Evolutionary conservation across 2,888 invertebrate genomes (phyloP).

Genomic region (Limulus polyphemus): DNA sequence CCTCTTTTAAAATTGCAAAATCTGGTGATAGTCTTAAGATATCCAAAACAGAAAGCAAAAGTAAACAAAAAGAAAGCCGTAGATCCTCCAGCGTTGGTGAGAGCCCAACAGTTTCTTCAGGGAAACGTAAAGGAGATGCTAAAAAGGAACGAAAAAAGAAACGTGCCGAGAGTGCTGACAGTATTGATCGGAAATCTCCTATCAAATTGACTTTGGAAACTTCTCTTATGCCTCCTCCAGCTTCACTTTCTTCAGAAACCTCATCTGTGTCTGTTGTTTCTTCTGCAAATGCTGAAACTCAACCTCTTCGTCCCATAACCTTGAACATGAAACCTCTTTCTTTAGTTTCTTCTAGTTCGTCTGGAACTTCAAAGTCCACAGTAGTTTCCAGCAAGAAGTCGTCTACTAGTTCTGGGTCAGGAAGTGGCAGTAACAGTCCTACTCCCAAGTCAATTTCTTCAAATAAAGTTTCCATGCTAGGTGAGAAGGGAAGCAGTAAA

Average conservation of each 20-base stretch:
- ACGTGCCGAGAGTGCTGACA: slow-evolving; percentile 26
- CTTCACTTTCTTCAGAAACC: slow-evolving; percentile 14
- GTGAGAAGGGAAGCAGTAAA: no score
- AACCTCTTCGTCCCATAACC: slow-evolving; percentile 18
- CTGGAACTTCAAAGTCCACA: slow-evolving; percentile 17
- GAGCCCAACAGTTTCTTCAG: slow-evolving; percentile 13
- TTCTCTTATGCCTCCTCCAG: slow-evolving; percentile 25
- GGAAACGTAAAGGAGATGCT: slow-evolving; percentile 25
- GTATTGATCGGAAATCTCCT: slow-evolving; percentile 17
- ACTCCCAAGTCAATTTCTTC: background rate
- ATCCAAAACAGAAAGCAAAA: slow-evolving; percentile 24
- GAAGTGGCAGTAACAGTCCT: slow-evolving; percentile 14
- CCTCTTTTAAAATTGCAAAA: slow-evolving; percentile 25
- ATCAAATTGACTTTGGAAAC: slow-evolving; percentile 19
- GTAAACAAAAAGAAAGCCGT: slow-evolving; percentile 23
- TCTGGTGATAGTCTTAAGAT: slow-evolving; percentile 19
- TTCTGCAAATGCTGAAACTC: slow-evolving; percentile 12
- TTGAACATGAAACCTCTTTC: slow-evolving; percentile 21
- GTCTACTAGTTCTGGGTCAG: slow-evolving; percentile 1
- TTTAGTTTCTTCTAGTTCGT: slow-evolving; percentile 13
- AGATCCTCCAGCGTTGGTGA: slow-evolving; percentile 13
- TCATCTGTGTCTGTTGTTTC: slow-evolving; percentile 9
- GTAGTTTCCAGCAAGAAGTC: slow-evolving; percentile 15
- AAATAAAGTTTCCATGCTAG: no score
- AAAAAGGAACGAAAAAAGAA: slow-evolving; percentile 30